Conservation (phyloP, 1,140 invertebrate genomes). For the Pseudoatta argentina region DNA sequence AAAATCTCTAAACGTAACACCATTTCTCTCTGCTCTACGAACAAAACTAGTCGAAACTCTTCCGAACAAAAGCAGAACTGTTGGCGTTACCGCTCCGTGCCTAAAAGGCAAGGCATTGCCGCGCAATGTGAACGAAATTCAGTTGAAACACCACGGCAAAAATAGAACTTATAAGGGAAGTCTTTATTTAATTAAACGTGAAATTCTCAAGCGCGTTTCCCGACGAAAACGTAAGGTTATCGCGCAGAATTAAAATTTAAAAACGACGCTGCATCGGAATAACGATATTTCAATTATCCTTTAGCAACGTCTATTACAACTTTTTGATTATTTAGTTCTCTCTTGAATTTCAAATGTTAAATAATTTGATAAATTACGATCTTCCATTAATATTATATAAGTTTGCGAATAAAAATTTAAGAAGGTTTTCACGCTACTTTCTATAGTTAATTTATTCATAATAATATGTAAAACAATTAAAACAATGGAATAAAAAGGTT, state of each 20-base stretch:
- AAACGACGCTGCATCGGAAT: neutral
- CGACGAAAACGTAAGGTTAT: neutral
- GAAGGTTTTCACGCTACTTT: no score
- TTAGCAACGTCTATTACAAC: neutral
- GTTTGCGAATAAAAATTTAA: neutral
- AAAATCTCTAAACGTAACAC: constrained; percentile 50
- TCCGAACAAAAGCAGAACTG: constrained; percentile 17
- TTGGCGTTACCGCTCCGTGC: neutral
- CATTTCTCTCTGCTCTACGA: constrained; percentile 9
- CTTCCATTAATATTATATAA: neutral
- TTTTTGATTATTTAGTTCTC: neutral
- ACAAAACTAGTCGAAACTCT: constrained; percentile 41
- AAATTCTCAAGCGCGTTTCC: neutral
- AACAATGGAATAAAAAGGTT: no score
- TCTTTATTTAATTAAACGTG: constrained; percentile 29
- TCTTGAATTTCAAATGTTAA: neutral
- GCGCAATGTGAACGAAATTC: constrained; percentile 18
- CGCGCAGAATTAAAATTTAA: neutral
- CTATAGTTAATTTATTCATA: no score
- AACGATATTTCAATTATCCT: neutral
- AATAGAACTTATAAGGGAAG: neutral
- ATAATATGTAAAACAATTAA: no score
- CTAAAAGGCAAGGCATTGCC: constrained; percentile 21
- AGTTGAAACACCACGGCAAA: neutral
- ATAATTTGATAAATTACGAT: constrained; percentile 9